Percentiles rank a stretch among this genome's conserved stretches.
These are phyloP conservation scores for Pollimyrus isidori DNA, from an alignment of 2,113 vertebrate species.

Conservation along the genomic window DNA sequence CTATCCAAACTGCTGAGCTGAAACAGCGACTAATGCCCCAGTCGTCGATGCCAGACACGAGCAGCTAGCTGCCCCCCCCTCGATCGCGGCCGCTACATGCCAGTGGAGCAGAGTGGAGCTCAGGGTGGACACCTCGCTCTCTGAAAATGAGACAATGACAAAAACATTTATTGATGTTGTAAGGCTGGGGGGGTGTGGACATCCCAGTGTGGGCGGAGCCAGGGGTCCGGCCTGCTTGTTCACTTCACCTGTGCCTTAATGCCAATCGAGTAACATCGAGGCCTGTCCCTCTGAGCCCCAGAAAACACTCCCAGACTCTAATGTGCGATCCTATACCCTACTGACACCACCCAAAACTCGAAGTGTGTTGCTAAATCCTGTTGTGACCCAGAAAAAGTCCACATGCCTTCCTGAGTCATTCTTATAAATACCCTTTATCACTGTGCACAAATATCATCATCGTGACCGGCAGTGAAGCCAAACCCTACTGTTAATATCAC, in stretches of 20 bases:
- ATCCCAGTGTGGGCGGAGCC: neutral
- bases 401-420: neutral
- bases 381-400: neutral
- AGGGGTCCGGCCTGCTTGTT: neutral
- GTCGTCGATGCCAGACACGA: neutral
- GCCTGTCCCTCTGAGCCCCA: neutral
- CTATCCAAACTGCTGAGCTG: conserved; percentile 20
- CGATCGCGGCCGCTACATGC: no score
- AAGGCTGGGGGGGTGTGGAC: neutral
- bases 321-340: neutral
- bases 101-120: neutral
- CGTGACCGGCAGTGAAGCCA: neutral
- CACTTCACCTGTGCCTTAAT: neutral
- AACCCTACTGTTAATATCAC: neutral
- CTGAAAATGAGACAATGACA: conserved; percentile 4
- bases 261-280: neutral
- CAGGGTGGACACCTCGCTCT: neutral
- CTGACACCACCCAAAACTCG: neutral
- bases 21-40: neutral
- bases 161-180: neutral
- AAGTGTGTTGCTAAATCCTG: neutral
- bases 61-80: neutral
- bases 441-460: neutral
- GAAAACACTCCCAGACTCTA: neutral
- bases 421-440: neutral